These are phyloP conservation scores for Denticeps clupeoides DNA, from an alignment of 2,797 vertebrate genomes.

Conservation along the genomic window DNA sequence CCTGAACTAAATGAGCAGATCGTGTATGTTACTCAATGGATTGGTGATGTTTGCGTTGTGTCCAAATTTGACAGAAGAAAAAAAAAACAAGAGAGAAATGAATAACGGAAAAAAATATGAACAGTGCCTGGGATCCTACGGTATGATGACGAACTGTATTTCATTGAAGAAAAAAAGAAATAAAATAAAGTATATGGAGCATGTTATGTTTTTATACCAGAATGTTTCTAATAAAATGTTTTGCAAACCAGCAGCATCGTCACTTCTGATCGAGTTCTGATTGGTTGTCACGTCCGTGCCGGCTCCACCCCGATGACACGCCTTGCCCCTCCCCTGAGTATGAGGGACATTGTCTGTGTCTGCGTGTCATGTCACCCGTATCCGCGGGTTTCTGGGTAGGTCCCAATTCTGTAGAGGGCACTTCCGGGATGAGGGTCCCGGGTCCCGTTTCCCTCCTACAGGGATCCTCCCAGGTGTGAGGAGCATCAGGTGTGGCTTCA, in stretches of 20 bases:
- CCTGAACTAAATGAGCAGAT: conserved; percentile 84
- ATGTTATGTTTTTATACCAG: conserved; percentile 90
- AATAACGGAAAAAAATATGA: conserved; percentile 67
- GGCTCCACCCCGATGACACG: no score
- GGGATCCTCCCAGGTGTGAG: no score
- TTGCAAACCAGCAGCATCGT: conserved; percentile 70
- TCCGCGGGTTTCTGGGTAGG: no score
- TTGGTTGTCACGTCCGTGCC: no score
- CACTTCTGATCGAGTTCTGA: conserved; percentile 19
- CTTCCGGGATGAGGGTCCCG: no score
- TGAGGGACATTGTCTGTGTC: no score
- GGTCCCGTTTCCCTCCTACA: no score
- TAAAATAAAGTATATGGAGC: conserved; percentile 80
- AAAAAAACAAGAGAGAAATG: conserved; percentile 47
- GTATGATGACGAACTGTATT: conserved; percentile 65
- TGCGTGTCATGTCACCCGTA: no score
- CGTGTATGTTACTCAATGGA: conserved; percentile 86
- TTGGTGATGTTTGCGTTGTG: conserved; percentile 82
- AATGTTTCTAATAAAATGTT: conserved; percentile 97
- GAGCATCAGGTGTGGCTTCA: no score
- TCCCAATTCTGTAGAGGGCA: no score
- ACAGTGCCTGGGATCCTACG: conserved; percentile 88
- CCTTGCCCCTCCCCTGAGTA: no score
- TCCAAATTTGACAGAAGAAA: conserved; percentile 76
- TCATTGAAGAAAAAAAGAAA: conserved; percentile 68